Conservation (phyloP, 2,113 vertebrate genomes). For the Phalacrocorax aristotelis region DNA sequence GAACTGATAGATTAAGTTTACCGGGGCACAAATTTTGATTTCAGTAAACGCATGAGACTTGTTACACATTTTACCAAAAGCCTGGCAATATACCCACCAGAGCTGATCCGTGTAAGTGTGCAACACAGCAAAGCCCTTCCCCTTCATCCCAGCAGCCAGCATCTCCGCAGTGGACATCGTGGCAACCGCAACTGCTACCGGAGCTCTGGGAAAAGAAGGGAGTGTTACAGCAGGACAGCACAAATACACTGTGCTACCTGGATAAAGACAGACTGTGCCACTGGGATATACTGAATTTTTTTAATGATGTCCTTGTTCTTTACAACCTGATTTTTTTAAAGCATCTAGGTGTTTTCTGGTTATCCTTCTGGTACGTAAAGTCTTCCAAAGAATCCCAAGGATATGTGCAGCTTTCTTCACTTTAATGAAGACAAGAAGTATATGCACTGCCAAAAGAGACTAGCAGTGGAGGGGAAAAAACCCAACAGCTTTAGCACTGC, state of each 20-base stretch:
- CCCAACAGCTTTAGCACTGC: background rate
- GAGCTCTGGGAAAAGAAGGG: slow-evolving; percentile 77
- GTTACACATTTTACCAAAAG: background rate
- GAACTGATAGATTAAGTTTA: background rate
- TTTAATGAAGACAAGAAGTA: background rate
- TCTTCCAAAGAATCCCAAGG: background rate
- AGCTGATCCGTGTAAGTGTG: slow-evolving; percentile 91
- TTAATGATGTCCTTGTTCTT: fast-evolving
- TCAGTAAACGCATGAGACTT: background rate
- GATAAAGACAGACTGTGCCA: background rate
- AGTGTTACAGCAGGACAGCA: background rate
- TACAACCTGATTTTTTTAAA: background rate
- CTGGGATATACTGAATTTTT: background rate
- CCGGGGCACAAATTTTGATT: background rate
- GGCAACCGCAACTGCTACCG: slow-evolving; percentile 88
- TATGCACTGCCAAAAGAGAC: background rate
- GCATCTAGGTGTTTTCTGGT: background rate
- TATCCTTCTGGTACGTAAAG: background rate
- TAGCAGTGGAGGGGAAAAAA: background rate
- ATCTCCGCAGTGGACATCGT: slow-evolving; percentile 86
- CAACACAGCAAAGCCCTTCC: slow-evolving; percentile 88
- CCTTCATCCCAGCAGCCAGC: slow-evolving; percentile 87
- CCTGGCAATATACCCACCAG: slow-evolving; percentile 78
- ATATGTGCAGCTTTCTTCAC: background rate
- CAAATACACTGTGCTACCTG: background rate